Base-by-base conservation (phyloP, 2,797 vertebrate genomes). In the Anniella stebbinsi region DNA sequence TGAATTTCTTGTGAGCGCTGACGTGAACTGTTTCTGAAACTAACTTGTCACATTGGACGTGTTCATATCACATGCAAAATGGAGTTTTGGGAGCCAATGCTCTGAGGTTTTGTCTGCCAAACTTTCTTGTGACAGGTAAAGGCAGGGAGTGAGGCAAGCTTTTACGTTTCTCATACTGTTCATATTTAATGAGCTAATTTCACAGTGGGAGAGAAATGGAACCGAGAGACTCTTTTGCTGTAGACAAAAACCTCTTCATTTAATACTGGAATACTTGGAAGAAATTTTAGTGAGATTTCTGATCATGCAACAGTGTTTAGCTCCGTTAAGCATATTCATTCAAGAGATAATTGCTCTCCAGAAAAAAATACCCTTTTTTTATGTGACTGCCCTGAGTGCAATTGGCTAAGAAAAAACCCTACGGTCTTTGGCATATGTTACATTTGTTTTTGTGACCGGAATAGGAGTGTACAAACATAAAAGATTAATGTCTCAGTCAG, bases 121-220 rank as follows among this genome's bases (percentile, higher is more conserved):
- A 87, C 78, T 89, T 91, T 57, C 86, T 88, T 91, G 85, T 80
- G 41, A 90, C 75, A 88, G 87, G 66, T n/a, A 57, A 41, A 87
- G 80, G 80, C 90, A 57, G 92, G 89, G 92, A 93, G 41, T 2
- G 66, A 51, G 9, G 38, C 60, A 12, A 92, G 93, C 89, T 91
- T 95, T 96, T 91, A 91, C 93, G 94, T 93, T 95, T 92, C 88
- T 95, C 93, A 93, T 85, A 90, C 93, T 90, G 91, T 95, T 96
- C 90, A 91, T 92, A 89, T 95, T 96, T 95, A 95, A 94, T 92
- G 91, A 95, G 87, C 91, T 92, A 88, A 95, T 96, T 95, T 96
- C 93, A 83, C 91, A 91, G 87, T 48, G 13, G 90, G 94, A 94
- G 80, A 91, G 91, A 95, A 96, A 91, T 92, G 91, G 94, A 94